Percentiles rank a stretch among this genome's conserved stretches.
Evolutionary conservation across 1,140 invertebrate genomes (phyloP).

Genomic region (Neodiprion lecontei): DNA sequence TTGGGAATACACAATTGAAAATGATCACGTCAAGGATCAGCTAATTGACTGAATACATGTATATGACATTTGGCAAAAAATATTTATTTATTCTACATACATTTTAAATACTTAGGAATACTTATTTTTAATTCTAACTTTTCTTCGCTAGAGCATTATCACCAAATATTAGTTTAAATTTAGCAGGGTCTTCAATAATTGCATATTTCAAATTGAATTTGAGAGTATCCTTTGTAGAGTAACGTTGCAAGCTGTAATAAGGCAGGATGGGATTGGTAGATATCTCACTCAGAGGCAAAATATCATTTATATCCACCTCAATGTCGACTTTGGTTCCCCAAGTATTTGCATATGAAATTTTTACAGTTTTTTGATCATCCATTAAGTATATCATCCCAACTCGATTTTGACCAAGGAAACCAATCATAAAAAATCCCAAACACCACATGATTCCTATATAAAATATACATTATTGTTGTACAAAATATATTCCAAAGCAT

Average conservation of each 20-base stretch:
- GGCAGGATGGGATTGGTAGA: constrained; percentile 13
- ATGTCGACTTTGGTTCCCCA: constrained; percentile 65
- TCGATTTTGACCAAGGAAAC: constrained; percentile 56
- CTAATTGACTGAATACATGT: no score
- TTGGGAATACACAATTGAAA: no score
- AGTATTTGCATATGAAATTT: constrained; percentile 64
- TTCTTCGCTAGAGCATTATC: constrained; percentile 11
- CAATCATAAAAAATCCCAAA: constrained; percentile 33
- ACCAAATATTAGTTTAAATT: constrained; percentile 16
- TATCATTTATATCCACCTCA: constrained; percentile 54
- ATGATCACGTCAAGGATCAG: no score
- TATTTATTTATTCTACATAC: not conserved
- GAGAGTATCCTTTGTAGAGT: constrained; percentile 17
- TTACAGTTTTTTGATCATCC: constrained; percentile 58
- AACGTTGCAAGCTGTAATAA: constrained; percentile 24
- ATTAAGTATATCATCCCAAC: constrained; percentile 67
- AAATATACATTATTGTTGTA: not conserved
- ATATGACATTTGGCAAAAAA: not conserved
- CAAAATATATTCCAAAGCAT: not conserved
- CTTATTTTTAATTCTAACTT: not conserved
- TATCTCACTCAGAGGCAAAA: constrained; percentile 59
- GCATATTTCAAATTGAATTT: constrained; percentile 24
- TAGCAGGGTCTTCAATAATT: constrained; percentile 18
- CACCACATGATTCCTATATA: constrained; percentile 25
- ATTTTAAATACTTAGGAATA: not conserved